Base-by-base conservation (phyloP, 2,797 vertebrate genomes). In the Eulemur albifrons region DNA sequence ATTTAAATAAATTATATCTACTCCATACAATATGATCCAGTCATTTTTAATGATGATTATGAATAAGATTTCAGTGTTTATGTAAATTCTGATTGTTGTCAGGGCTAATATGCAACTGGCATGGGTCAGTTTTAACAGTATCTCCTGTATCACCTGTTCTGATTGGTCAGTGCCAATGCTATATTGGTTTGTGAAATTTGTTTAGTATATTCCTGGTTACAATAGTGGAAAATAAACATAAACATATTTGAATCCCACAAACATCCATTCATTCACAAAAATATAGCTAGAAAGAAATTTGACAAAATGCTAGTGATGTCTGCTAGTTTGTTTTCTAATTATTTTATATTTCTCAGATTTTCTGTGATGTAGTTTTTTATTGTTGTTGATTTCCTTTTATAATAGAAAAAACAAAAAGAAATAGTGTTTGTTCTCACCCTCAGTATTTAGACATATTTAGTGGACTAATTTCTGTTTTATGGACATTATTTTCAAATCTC, bases 281-380 rank as follows among this genome's bases (percentile, higher is more conserved):
- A 75, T 63, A 69, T 9, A 70, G 21, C 14, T 75, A 40, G 48
- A 73, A 87, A 70, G 23, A 45, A 90, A 63, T 25, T 3, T 65
- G 7, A 7, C 57, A 21, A 52, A 69, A 32, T 72, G 15, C 15
- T 43, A 82, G 0, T 50, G 35, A 73, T 88, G 6, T 73, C 20
- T 48, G 5, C 14, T 76, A 79, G 5, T 69, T 35, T 85, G 2
- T 67, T 87, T 79, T 6, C 27, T 87, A 54, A 73, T 52, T 84
- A 80, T 30, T 88, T 76, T 89, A 21, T 35, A 61, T 61, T 77
- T 88, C 23, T 92, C 23, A 88, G 40, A 30, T 84, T 82, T 59
- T 84, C 40, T 45, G 8, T 83, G 32, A 35, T 52, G 2, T 7
- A 38, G 0, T 27, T 43, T 88, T 88, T 77, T 73, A 12, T 38